Evolutionary conservation across 2,797 vertebrate species (phyloP), one percentile per base, ranked within the genome.

Genomic region (Pangasius macronema): DNA sequence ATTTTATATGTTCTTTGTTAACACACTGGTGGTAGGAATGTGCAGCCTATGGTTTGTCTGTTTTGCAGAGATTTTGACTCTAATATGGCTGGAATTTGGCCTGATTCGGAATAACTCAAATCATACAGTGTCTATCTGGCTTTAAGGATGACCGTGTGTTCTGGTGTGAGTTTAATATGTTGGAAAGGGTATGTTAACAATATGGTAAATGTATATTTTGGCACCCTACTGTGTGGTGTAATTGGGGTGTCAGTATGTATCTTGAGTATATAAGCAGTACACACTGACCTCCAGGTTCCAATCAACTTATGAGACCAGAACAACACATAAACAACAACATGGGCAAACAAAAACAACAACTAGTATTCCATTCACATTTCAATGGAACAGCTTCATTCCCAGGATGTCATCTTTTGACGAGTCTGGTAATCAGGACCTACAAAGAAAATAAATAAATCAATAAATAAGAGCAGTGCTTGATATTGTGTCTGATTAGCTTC

Each of bases 301-400:
- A 61, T 89, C 70, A 90, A 90, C 82, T 77, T 89, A 88, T 70
- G 83, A 91, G 88, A 88, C 84, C 55, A 90, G 83, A 92, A 90
- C 87, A 93, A 83, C 91, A 92, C 85, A 91, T 79, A 87, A 65
- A 86, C 76, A 83, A 81, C 46, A 87, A 92, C 84, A 92, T 70
- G 84, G 89, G 92, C 70, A 89, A 90, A 88, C 70, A 89, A 90
- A 88, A 90, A 75, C 93, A 83, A 82, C 92, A 87, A 93, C 92
- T 92, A 88, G 84, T 89, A 94, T 93, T 94, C 93, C 93, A 93
- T 95, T 95, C 95, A 95, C 94, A 95, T 94, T 95, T 93, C 89
- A 92, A 92, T 94, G 90, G 92, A 94, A 93, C 90, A 93, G 92
- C 83, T 89, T 91, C 18, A 51, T 90, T 92, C 33, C 46, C 85